Conservation (phyloP, 2,797 vertebrate genomes). For the Pyrocephalus nanus region DNA sequence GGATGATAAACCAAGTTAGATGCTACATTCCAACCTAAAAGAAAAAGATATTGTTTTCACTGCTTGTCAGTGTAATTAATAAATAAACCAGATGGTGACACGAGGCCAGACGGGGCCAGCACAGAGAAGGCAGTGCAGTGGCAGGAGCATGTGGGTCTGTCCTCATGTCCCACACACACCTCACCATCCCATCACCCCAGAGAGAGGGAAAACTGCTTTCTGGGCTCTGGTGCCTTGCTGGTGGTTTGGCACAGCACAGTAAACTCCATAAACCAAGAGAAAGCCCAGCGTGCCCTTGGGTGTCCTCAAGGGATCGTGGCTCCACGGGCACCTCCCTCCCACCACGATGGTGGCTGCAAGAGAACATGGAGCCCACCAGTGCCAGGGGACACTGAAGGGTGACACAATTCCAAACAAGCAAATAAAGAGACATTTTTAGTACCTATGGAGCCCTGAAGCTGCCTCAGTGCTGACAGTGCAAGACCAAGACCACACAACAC, state of each 20-base stretch:
- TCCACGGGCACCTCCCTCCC: not conserved
- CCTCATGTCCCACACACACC: not conserved
- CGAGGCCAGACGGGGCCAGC: not conserved
- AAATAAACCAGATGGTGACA: not conserved
- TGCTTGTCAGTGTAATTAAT: not conserved
- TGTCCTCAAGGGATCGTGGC: accelerated
- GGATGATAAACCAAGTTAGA: not conserved
- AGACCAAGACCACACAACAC: no score
- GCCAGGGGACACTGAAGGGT: no score
- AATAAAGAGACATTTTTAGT: not conserved
- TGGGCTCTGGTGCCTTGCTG: no score
- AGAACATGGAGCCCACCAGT: not conserved
- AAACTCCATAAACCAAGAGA: not conserved
- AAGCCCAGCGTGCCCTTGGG: not conserved
- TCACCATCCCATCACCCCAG: not conserved
- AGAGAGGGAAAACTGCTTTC: not conserved
- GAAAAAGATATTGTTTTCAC: not conserved
- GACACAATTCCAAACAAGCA: not conserved
- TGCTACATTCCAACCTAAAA: not conserved
- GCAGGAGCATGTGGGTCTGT: not conserved
- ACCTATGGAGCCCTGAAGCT: no score
- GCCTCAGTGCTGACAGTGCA: no score
- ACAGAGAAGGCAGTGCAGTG: not conserved
- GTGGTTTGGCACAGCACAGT: not conserved
- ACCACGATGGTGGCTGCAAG: accelerated